Conservation (phyloP, 2,113 vertebrate species). For the Neoarius graeffei region DNA sequence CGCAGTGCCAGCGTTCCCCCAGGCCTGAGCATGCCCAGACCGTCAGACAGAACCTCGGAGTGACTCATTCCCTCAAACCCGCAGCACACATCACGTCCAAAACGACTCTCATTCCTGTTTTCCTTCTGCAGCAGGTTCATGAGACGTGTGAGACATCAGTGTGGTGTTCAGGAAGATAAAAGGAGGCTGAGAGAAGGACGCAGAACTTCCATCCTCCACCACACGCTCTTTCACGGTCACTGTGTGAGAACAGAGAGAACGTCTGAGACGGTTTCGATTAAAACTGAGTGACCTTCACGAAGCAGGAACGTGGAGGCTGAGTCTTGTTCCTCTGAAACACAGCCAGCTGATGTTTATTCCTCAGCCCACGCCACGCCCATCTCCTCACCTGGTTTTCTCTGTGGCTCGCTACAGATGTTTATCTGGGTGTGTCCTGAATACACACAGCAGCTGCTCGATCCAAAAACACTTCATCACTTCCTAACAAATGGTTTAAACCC, state of each 20-base stretch:
- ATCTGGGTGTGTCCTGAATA: background rate
- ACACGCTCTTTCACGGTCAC: constrained; percentile 8
- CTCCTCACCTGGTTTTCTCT: constrained; percentile 23
- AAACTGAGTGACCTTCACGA: background rate
- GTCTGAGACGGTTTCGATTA: background rate
- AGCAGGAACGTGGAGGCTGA: background rate
- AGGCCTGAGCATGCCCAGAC: constrained; percentile 33
- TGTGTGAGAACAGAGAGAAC: background rate
- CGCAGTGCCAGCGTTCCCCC: constrained; percentile 8
- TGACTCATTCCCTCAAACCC: constrained; percentile 28
- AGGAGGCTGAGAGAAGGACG: constrained; percentile 7
- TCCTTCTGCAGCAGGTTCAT: background rate
- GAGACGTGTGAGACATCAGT: background rate
- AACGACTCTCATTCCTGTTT: background rate
- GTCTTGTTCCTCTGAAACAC: constrained; percentile 26
- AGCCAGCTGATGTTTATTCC: constrained; percentile 47
- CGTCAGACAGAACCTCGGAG: background rate
- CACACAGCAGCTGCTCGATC: background rate
- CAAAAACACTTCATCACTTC: constrained; percentile 13
- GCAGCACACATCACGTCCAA: background rate
- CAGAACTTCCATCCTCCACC: background rate
- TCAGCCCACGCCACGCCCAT: background rate
- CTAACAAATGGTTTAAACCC: background rate
- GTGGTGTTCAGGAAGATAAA: constrained; percentile 13
- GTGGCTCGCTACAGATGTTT: constrained; percentile 17